A percentile compares a stretch with the other conserved stretches of the same genome.
Evolutionary conservation across 2,113 vertebrate species (phyloP).

Genomic region (Raja brachyura): DNA sequence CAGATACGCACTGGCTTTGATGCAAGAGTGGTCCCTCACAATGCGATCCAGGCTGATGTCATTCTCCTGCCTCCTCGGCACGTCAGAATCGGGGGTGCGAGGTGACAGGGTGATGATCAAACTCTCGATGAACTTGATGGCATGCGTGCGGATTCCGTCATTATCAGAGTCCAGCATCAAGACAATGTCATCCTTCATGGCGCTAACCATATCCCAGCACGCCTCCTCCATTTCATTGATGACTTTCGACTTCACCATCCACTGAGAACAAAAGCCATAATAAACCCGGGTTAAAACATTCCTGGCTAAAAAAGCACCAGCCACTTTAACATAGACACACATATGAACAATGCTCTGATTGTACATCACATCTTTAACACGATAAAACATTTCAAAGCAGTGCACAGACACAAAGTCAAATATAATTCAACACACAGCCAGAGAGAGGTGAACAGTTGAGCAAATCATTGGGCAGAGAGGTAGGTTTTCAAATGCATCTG

Average conservation of each 20-base stretch:
- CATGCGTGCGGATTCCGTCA: constrained; percentile 84
- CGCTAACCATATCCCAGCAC: constrained; percentile 84
- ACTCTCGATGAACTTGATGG: constrained; percentile 90
- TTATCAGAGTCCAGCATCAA: constrained; percentile 83
- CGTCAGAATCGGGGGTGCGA: constrained; percentile 70
- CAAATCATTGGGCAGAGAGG: neutral
- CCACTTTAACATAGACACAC: neutral
- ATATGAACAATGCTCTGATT: neutral
- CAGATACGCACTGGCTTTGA: constrained; percentile 69
- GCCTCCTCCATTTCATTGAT: constrained; percentile 81
- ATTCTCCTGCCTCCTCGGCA: constrained; percentile 75
- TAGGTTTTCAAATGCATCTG: neutral
- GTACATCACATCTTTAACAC: neutral
- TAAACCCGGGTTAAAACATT: neutral
- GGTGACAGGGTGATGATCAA: constrained; percentile 81
- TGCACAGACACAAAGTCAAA: too few species aligned
- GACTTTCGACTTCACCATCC: constrained; percentile 73
- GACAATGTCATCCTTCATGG: constrained; percentile 83
- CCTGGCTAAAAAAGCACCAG: neutral
- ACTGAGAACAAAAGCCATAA: constrained; percentile 52
- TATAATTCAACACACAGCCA: too few species aligned
- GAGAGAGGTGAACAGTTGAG: neutral
- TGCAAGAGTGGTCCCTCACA: constrained; percentile 77
- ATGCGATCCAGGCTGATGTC: constrained; percentile 87
- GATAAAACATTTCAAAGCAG: neutral